These are phyloP conservation scores for Sinocyclocheilus grahami DNA, from an alignment of 2,113 vertebrate genomes.

Conservation along the genomic window DNA sequence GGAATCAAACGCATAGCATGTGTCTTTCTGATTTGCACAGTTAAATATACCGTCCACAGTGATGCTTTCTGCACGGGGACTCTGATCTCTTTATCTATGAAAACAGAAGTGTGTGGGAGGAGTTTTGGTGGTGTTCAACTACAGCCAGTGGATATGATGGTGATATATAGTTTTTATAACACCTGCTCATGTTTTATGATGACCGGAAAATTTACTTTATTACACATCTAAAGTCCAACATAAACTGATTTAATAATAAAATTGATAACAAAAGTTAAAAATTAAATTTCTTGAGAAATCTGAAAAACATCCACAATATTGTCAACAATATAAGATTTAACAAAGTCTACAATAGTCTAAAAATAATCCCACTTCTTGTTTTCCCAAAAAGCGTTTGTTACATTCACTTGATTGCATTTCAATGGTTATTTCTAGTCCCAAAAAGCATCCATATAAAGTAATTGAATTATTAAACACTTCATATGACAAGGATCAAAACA, in stretches of 20 bases:
- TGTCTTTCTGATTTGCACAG: not conserved
- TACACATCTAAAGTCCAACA: not conserved
- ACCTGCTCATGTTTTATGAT: not conserved
- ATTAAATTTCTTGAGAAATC: not conserved
- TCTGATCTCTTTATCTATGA: conserved; percentile 13
- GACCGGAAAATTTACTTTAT: not conserved
- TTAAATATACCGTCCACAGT: not conserved
- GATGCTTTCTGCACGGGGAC: not conserved
- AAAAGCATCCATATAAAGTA: not conserved
- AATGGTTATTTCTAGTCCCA: no score
- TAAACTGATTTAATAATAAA: not conserved
- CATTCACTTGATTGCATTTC: not conserved
- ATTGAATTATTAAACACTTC: not conserved
- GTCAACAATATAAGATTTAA: not conserved
- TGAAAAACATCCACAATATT: not conserved
- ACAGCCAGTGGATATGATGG: not conserved
- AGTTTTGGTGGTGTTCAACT: not conserved
- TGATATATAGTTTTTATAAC: no score
- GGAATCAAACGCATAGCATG: conserved; percentile 9
- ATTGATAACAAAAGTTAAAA: not conserved
- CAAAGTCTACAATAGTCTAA: not conserved
- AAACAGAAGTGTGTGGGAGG: not conserved
- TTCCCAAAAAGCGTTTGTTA: not conserved
- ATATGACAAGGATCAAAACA: not conserved
- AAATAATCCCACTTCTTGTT: not conserved